phyloP scores from a whole-genome alignment of 2,113 vertebrate species.

The Carassius auratus region DNA sequence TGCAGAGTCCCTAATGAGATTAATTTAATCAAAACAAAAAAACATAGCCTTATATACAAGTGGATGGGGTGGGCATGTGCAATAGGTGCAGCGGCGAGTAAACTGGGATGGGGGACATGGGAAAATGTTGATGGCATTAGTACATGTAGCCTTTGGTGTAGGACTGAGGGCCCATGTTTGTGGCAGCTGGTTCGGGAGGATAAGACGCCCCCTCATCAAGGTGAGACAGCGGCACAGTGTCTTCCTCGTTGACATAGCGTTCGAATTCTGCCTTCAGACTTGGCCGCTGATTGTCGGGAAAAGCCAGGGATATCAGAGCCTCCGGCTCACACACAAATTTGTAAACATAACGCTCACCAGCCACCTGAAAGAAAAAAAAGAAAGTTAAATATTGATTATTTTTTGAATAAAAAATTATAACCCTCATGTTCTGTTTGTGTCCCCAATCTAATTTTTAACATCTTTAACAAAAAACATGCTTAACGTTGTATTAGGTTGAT shows the following conservation, averaged over 20 bases:
- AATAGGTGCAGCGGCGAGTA: conserved; percentile 64
- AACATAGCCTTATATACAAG: conserved; percentile 75
- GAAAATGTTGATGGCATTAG: conserved; percentile 71
- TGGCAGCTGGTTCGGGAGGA: conserved; percentile 76
- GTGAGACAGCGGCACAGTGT: conserved; percentile 94
- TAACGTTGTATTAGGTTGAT: not conserved
- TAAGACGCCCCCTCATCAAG: conserved; percentile 84
- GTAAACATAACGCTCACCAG: conserved; percentile 98
- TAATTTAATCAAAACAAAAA: conserved; percentile 77
- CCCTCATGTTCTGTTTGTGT: not conserved
- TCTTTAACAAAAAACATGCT: not conserved
- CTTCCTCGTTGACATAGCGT: conserved; percentile 89
- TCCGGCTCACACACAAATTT: conserved; percentile 98
- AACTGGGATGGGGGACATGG: not conserved
- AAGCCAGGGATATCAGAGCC: conserved; percentile 92
- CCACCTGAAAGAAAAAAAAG: conserved; percentile 79
- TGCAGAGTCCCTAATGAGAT: conserved; percentile 77
- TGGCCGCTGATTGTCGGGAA: conserved; percentile 92
- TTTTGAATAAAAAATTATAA: not conserved
- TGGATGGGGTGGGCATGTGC: conserved; percentile 71
- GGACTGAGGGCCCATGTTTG: conserved; percentile 81
- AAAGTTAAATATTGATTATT: not conserved
- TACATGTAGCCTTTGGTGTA: conserved; percentile 91
- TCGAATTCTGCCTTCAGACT: conserved; percentile 87
- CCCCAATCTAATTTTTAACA: not conserved